Percentiles rank a stretch among this genome's conserved stretches.
Evolutionary conservation across 2,113 vertebrate genomes (phyloP).

Genomic region (Ptilorrhoa leucosticta): DNA sequence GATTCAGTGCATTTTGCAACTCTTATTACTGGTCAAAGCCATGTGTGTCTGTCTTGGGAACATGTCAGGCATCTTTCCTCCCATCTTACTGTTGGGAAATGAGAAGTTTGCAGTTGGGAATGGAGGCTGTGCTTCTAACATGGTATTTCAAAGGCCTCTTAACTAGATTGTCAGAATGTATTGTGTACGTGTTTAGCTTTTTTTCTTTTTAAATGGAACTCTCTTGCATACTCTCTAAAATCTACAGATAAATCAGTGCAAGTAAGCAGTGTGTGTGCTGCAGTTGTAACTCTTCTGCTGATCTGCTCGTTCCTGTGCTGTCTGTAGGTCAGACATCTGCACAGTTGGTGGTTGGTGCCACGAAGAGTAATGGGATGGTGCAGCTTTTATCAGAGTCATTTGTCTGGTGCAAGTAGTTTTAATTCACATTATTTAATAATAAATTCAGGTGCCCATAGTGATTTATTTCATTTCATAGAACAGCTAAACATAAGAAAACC

Average conservation of each 20-base stretch:
- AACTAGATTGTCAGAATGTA: neutral
- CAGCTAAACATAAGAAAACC: neutral
- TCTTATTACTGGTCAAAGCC: neutral
- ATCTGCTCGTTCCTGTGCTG: accelerated
- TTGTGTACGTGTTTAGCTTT: neutral
- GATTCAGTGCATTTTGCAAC: neutral
- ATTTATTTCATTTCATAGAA: neutral
- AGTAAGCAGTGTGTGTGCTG: neutral
- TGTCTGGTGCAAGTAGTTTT: neutral
- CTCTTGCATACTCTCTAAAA: neutral
- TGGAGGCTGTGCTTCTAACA: neutral
- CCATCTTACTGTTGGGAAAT: neutral
- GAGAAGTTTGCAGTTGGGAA: neutral
- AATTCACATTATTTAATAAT: neutral
- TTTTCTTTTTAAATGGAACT: neutral
- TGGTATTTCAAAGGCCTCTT: neutral
- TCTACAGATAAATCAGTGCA: neutral
- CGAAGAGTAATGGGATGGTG: neutral
- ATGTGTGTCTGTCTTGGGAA: neutral
- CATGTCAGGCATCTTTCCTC: neutral
- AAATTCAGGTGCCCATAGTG: neutral
- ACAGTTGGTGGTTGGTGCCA: neutral
- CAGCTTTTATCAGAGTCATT: neutral
- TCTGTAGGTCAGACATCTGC: neutral
- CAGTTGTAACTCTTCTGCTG: neutral